Percentiles rank a stretch among this genome's conserved stretches.
These are phyloP conservation scores for Epinephelus fuscoguttatus DNA, from an alignment of 2,113 vertebrate genomes.

Conservation along the genomic window DNA sequence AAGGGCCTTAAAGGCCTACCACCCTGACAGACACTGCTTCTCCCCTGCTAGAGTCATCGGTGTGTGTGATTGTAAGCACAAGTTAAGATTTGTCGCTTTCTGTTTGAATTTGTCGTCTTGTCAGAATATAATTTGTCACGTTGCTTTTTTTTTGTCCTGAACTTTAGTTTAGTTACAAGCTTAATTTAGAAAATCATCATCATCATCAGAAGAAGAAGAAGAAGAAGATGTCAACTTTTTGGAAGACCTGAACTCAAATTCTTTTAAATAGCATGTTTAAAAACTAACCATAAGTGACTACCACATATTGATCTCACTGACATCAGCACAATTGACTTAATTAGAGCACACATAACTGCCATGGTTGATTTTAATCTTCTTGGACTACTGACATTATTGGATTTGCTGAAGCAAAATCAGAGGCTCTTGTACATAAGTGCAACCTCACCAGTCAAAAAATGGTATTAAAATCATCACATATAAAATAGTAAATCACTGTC, in stretches of 20 bases:
- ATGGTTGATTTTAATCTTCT: not conserved
- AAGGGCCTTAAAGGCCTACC: conserved; percentile 60
- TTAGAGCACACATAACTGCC: not conserved
- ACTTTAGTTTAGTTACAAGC: not conserved
- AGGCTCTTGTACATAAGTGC: not conserved
- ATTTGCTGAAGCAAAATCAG: not conserved
- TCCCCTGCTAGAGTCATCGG: not conserved
- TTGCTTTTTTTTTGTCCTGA: not conserved
- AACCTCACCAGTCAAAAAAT: not conserved
- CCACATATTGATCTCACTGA: not conserved
- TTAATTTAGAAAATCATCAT: not conserved
- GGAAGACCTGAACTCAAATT: not conserved
- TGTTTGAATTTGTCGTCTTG: not conserved
- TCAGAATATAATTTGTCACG: not conserved
- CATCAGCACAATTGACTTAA: not conserved
- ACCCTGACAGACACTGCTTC: conserved; percentile 18
- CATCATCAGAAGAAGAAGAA: not conserved
- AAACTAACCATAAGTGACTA: not conserved
- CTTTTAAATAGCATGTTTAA: not conserved
- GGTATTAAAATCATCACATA: not conserved
- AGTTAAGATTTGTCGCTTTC: not conserved
- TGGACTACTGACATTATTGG: not conserved
- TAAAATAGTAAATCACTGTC: not conserved
- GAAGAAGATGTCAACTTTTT: not conserved
- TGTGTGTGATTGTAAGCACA: not conserved